Percentiles rank a stretch among this genome's conserved stretches.
phyloP scores from a whole-genome alignment of 2,113 vertebrate species.

The Riparia riparia region DNA sequence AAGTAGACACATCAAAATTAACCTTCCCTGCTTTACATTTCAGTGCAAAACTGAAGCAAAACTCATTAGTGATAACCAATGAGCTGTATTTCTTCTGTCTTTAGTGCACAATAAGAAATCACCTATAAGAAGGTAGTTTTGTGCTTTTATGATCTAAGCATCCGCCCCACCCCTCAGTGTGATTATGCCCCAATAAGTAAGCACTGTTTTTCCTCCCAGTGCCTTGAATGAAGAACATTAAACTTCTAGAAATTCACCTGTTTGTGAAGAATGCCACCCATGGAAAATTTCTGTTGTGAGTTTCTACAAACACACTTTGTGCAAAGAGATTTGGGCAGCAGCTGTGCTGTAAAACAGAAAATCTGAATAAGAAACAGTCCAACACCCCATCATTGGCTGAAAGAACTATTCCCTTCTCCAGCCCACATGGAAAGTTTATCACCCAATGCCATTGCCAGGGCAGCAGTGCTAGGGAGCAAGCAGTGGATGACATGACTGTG shows the following conservation, averaged over 20 bases:
- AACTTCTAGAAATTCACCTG: conserved; percentile 76
- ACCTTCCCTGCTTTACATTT: not conserved
- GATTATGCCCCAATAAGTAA: not conserved
- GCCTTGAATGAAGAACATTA: not conserved
- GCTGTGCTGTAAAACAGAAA: conserved; percentile 85
- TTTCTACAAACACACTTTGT: conserved; percentile 94
- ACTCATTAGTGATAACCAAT: not conserved
- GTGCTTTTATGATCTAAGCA: not conserved
- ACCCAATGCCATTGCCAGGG: not conserved
- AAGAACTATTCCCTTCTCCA: not conserved
- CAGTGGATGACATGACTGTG: not conserved
- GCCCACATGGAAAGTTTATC: not conserved
- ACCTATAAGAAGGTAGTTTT: not conserved
- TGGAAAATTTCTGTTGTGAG: conserved; percentile 88
- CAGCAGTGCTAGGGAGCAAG: not conserved
- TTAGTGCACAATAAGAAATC: not conserved
- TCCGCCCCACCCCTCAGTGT: not conserved
- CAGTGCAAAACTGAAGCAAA: not conserved
- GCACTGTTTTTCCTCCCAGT: not conserved
- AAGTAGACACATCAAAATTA: not conserved
- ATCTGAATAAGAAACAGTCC: not conserved
- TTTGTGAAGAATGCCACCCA: conserved; percentile 92
- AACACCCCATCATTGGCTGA: accelerated
- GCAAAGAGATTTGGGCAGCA: conserved; percentile 91
- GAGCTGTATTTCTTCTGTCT: not conserved